A percentile compares a stretch with the other conserved stretches of the same genome.
Evolutionary conservation across 2,888 invertebrate genomes (phyloP).

Genomic region (Onchidella celtica): DNA sequence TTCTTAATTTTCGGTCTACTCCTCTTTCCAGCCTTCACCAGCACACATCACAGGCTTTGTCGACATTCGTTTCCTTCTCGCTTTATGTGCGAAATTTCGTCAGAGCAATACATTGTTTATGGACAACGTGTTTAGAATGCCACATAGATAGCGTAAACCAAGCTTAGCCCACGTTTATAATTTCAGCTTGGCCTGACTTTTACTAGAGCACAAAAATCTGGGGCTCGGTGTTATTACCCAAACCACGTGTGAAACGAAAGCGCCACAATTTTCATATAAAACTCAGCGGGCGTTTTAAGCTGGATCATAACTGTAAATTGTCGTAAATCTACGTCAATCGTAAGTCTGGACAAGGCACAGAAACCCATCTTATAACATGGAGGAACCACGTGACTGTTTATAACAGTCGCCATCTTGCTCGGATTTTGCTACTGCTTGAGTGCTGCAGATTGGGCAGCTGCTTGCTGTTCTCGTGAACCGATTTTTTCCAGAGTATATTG

Average conservation of each 20-base stretch:
- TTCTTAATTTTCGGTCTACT: no score
- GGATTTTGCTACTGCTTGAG: no score
- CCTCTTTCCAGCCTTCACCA: background rate
- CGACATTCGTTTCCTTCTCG: background rate
- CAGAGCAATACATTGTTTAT: slow-evolving; percentile 21
- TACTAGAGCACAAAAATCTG: slow-evolving; percentile 37
- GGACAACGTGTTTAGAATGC: slow-evolving; percentile 37
- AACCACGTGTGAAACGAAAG: slow-evolving; percentile 34
- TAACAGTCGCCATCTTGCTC: no score
- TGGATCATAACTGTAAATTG: slow-evolving; percentile 2
- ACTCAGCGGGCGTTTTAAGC: background rate
- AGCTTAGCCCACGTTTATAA: slow-evolving; percentile 35
- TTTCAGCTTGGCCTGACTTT: slow-evolving; percentile 31
- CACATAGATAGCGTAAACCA: slow-evolving; percentile 42
- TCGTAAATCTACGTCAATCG: slow-evolving; percentile 24
- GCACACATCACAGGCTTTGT: background rate
- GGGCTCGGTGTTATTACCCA: slow-evolving; percentile 38
- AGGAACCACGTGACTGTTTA: background rate
- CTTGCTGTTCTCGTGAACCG: no score
- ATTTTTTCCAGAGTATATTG: no score
- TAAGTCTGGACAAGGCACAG: background rate
- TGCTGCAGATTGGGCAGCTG: no score
- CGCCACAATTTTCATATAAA: slow-evolving; percentile 40
- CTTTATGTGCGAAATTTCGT: background rate
- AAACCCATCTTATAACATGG: background rate